Evolutionary conservation across 2,113 vertebrate species (phyloP).

Genomic region (Aleadryas rufinucha): DNA sequence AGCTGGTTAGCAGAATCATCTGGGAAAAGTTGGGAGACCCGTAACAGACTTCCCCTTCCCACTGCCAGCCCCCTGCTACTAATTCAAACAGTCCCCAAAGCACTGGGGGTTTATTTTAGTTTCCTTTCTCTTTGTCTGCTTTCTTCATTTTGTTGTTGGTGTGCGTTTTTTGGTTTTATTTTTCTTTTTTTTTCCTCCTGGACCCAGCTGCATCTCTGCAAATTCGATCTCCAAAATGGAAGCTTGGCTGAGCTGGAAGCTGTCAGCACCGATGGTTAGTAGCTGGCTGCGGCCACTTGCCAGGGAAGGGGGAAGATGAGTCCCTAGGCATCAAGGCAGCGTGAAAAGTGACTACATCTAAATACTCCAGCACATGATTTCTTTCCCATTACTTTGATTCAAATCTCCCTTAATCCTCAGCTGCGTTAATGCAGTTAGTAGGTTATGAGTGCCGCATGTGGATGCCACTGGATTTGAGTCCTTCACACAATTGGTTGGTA

Average conservation of each 20-base stretch:
- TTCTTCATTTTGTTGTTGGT: background rate
- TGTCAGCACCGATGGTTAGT: background rate
- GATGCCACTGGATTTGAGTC: constrained; percentile 24
- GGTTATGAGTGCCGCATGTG: constrained; percentile 9
- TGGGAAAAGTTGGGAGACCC: constrained; percentile 6
- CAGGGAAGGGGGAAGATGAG: background rate
- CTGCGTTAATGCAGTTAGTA: constrained; percentile 39
- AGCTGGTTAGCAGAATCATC: background rate
- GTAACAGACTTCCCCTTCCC: background rate
- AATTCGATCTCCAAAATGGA: constrained; percentile 12
- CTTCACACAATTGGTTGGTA: constrained; percentile 23
- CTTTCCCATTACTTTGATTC: constrained; percentile 56
- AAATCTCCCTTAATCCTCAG: constrained; percentile 50
- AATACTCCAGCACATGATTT: constrained; percentile 39
- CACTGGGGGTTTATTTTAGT: background rate
- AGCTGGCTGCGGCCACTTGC: background rate
- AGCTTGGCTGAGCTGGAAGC: constrained; percentile 13
- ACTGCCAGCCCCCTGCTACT: background rate
- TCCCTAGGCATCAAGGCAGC: background rate
- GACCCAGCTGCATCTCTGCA: constrained; percentile 34
- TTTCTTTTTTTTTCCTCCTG: background rate
- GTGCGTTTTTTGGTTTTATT: background rate
- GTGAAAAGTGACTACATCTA: constrained; percentile 28
- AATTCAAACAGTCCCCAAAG: background rate
- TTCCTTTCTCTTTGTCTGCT: background rate